phyloP scores from a whole-genome alignment of 2,888 invertebrate genomes.

The Andrena bicolor region DNA sequence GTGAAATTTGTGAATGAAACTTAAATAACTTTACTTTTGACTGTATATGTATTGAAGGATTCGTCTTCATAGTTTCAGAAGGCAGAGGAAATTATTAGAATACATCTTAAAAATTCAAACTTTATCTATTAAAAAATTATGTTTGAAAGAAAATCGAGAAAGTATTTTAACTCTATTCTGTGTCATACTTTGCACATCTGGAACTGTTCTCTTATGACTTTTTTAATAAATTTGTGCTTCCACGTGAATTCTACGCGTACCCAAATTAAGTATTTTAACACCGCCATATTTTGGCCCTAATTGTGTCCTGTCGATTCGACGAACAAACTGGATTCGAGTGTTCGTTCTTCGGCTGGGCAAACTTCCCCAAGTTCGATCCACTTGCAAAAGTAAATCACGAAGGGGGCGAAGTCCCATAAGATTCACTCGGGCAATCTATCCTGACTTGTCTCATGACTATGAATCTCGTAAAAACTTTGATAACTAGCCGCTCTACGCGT shows the following conservation, averaged over 20 bases:
- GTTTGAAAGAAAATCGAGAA: no score
- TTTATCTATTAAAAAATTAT: no score
- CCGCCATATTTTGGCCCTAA: neutral
- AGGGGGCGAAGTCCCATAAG: slow-evolving; percentile 21
- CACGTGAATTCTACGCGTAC: neutral
- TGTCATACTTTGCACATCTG: no score
- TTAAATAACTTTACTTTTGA: no score
- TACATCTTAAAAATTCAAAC: no score
- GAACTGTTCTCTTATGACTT: neutral
- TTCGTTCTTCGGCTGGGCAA: slow-evolving; percentile 34
- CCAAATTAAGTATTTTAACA: neutral
- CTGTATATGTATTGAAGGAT: no score
- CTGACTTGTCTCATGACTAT: slow-evolving; percentile 36
- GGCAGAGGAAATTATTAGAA: no score
- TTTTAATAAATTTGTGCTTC: neutral
- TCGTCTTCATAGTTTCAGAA: no score
- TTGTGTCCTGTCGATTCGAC: slow-evolving; percentile 51
- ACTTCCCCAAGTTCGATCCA: slow-evolving; percentile 59
- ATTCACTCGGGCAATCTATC: slow-evolving; percentile 46
- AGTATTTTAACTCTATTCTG: no score
- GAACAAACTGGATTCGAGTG: slow-evolving; percentile 59
- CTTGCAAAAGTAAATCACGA: slow-evolving; percentile 48
- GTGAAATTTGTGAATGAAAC: no score
- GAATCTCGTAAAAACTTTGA: slow-evolving; percentile 41
- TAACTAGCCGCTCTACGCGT: neutral